Percentiles rank a stretch among this genome's conserved stretches.
Evolutionary conservation across 2,888 invertebrate genomes (phyloP).

Genomic region (Aspidapion aeneum): DNA sequence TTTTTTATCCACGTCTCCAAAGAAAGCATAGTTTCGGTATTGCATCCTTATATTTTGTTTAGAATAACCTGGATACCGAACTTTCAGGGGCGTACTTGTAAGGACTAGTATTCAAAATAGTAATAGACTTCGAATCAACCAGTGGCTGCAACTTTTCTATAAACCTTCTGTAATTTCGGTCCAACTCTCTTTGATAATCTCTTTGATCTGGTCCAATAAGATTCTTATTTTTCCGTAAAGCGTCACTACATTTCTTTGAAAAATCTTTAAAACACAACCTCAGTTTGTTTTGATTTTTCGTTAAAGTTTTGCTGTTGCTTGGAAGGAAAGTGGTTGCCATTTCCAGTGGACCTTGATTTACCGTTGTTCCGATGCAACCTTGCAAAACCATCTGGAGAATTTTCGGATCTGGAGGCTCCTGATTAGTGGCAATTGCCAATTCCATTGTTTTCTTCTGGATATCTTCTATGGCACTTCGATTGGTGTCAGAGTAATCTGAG

Average conservation of each 20-base stretch:
- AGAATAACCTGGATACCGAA: no score
- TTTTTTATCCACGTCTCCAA: no score
- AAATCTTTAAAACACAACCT: conserved; percentile 95
- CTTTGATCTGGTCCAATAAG: conserved; percentile 92
- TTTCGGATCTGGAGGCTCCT: conserved; percentile 94
- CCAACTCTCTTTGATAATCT: conserved; percentile 94
- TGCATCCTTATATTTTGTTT: no score
- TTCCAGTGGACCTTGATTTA: conserved; percentile 95
- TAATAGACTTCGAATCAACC: conserved; percentile 52
- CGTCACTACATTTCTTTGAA: conserved; percentile 91
- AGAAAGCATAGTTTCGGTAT: no score
- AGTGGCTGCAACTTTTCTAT: conserved; percentile 79
- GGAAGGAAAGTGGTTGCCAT: conserved; percentile 92
- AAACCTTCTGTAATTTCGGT: conserved; percentile 82
- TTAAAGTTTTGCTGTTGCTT: conserved; percentile 74
- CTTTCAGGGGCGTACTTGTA: conserved; percentile 35
- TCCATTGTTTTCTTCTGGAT: conserved; percentile 90
- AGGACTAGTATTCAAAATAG: conserved; percentile 38
- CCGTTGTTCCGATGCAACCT: conserved; percentile 93
- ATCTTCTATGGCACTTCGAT: conserved; percentile 83
- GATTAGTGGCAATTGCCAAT: conserved; percentile 80
- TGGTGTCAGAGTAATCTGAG: conserved; percentile 55
- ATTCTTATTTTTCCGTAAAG: conserved; percentile 87
- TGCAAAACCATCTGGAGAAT: conserved; percentile 98
- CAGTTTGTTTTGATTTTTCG: conserved; percentile 88